Percentiles rank a stretch among this genome's conserved stretches.
phyloP scores from a whole-genome alignment of 1,140 invertebrate genomes.

The Adelges cooleyi region DNA sequence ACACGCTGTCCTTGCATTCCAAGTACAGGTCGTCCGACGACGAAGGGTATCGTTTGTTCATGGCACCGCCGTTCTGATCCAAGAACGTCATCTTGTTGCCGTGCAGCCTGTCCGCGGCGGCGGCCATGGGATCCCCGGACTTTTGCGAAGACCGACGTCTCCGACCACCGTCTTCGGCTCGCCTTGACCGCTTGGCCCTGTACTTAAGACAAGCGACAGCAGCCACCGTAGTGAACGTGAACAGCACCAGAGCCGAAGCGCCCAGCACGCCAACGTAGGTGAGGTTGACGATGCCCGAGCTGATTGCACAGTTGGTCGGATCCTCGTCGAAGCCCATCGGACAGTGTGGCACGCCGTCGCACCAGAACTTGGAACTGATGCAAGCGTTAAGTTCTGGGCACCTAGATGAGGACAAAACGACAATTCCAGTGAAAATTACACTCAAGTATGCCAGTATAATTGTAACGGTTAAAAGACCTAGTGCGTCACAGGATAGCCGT shows the following conservation, averaged over 20 bases:
- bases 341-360: slow-evolving; percentile 57
- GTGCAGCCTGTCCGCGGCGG: background rate
- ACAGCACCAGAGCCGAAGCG: background rate
- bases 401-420: no score
- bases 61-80: slow-evolving; percentile 35
- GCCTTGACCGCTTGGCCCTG: background rate
- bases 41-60: slow-evolving; percentile 37
- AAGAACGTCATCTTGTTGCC: slow-evolving; percentile 36
- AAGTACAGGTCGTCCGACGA: slow-evolving; percentile 44
- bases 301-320: slow-evolving; percentile 56
- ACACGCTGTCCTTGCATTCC: slow-evolving; percentile 56
- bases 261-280: background rate
- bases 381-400: slow-evolving; percentile 78
- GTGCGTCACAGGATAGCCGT: no score
- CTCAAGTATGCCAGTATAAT: no score
- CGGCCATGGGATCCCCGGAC: slow-evolving; percentile 32
- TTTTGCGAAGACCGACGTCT: slow-evolving; percentile 35
- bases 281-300: slow-evolving; percentile 40
- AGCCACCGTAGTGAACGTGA: background rate
- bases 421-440: no score
- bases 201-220: background rate
- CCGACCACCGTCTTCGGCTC: slow-evolving; percentile 31
- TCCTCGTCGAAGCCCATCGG: slow-evolving; percentile 63
- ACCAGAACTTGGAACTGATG: slow-evolving; percentile 59
- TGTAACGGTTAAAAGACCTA: no score